A percentile compares a stretch with the other conserved stretches of the same genome.
These are phyloP conservation scores for Thrips palmi DNA, from an alignment of 1,140 invertebrate species.

Conservation along the genomic window DNA sequence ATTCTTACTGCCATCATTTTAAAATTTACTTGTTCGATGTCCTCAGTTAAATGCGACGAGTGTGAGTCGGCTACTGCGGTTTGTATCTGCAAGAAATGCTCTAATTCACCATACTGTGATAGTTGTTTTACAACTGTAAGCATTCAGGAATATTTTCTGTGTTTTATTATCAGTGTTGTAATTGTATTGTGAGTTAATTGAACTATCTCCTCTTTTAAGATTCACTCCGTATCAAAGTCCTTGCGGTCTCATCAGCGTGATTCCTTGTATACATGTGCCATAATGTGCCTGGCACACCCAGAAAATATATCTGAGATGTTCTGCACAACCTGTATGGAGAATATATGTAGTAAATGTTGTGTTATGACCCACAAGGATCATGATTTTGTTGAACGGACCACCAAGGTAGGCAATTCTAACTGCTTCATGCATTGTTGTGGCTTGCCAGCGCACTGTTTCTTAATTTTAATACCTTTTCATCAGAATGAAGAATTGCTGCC, in stretches of 20 bases:
- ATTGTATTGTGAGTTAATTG: constrained; percentile 4
- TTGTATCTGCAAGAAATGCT: constrained; percentile 18
- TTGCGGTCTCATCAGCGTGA: constrained; percentile 17
- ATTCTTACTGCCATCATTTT: constrained; percentile 4
- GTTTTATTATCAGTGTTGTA: background rate
- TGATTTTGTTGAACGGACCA: constrained; percentile 12
- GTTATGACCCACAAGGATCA: constrained; percentile 21
- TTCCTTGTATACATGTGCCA: constrained; percentile 12
- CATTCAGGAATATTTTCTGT: constrained; percentile 1
- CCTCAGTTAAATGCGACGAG: constrained; percentile 19
- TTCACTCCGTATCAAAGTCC: constrained; percentile 18
- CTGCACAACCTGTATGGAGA: constrained; percentile 21
- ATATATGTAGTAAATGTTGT: constrained; percentile 22
- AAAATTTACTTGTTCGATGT: constrained; percentile 12
- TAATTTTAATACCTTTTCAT: constrained; percentile 10
- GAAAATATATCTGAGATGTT: constrained; percentile 18
- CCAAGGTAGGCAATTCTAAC: constrained; percentile 15
- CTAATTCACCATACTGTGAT: constrained; percentile 17
- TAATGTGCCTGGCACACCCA: constrained; percentile 14
- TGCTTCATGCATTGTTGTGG: constrained; percentile 4
- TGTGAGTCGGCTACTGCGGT: constrained; percentile 16
- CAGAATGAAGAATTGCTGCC: constrained; percentile 16
- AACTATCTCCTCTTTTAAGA: constrained; percentile 14
- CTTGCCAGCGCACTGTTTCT: too few species aligned
- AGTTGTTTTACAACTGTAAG: constrained; percentile 21